These are phyloP conservation scores for Halichoeres trimaculatus DNA, from an alignment of 2,113 vertebrate species.

Conservation along the genomic window DNA sequence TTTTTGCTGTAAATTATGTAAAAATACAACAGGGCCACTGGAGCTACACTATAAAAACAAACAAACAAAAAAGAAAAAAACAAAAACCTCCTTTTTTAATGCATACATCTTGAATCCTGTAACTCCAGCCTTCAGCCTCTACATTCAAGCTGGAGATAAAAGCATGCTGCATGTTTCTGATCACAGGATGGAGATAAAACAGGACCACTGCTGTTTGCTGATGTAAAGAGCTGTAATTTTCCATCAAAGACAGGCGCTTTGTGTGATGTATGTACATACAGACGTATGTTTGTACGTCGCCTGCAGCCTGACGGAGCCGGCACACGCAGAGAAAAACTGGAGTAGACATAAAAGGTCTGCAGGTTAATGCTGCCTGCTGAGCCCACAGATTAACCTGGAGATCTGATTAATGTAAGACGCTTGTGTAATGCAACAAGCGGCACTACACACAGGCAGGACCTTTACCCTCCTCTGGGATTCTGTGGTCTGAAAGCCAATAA, in stretches of 20 bases:
- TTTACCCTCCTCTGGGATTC: conserved; percentile 61
- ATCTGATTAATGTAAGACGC: conserved; percentile 69
- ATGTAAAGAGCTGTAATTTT: background rate
- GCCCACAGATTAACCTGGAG: conserved; percentile 69
- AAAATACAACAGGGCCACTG: too few relatives aligned
- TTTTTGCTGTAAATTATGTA: too few relatives aligned
- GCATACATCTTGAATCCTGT: too few relatives aligned
- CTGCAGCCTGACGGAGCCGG: background rate
- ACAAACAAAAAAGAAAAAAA: too few relatives aligned
- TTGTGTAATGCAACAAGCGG: conserved; percentile 60
- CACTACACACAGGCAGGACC: conserved; percentile 65
- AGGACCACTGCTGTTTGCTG: background rate
- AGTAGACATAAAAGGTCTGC: conserved; percentile 1
- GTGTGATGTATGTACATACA: background rate
- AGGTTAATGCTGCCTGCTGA: conserved; percentile 69
- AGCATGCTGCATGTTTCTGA: background rate
- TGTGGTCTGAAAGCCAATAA: conserved; percentile 30
- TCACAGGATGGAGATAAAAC: background rate
- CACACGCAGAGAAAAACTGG: background rate
- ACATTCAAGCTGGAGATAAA: too few relatives aligned
- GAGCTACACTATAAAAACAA: too few relatives aligned
- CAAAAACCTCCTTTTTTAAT: too few relatives aligned
- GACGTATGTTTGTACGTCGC: background rate
- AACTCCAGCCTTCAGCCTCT: too few relatives aligned
- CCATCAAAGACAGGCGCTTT: background rate